Evolutionary conservation across 1,140 invertebrate genomes (phyloP).

Genomic region (Lysiphlebus fabarum): DNA sequence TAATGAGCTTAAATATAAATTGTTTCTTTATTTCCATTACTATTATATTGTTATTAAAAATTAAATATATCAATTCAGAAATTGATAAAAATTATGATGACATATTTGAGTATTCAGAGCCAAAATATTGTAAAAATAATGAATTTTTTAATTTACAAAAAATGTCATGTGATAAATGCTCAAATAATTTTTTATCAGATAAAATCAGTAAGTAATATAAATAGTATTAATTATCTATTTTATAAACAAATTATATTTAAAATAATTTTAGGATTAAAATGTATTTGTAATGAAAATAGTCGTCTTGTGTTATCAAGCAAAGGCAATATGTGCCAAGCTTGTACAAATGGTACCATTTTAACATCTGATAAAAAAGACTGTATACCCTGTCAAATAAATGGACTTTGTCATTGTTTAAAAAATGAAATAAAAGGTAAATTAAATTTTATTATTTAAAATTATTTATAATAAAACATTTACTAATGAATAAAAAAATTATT

Average conservation of each 20-base stretch:
- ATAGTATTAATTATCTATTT: slow-evolving; percentile 18
- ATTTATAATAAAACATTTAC: slow-evolving; percentile 11
- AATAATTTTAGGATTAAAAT: slow-evolving; percentile 36
- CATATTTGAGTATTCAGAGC: slow-evolving; percentile 34
- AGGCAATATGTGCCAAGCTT: slow-evolving; percentile 35
- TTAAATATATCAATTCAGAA: background rate
- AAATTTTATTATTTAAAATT: slow-evolving; percentile 1
- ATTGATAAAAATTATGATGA: slow-evolving; percentile 21
- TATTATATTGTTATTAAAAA: slow-evolving; percentile 1
- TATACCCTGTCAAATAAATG: slow-evolving; percentile 38
- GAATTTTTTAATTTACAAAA: slow-evolving; percentile 41
- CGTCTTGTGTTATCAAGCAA: slow-evolving; percentile 30
- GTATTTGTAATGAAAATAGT: slow-evolving; percentile 42
- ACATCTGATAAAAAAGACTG: slow-evolving; percentile 46
- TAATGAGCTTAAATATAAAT: no score
- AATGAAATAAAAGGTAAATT: slow-evolving; percentile 47
- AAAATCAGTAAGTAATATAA: slow-evolving; percentile 36
- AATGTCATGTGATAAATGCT: slow-evolving; percentile 40
- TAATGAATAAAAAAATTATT: slow-evolving; percentile 13
- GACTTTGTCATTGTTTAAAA: slow-evolving; percentile 38
- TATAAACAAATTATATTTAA: slow-evolving; percentile 15
- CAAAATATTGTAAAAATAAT: slow-evolving; percentile 34
- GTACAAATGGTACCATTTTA: slow-evolving; percentile 35
- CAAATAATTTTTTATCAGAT: slow-evolving; percentile 40
- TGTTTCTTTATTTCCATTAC: background rate